Conservation (phyloP, 2,797 vertebrate genomes). For the Muscicapa striata region DNA sequence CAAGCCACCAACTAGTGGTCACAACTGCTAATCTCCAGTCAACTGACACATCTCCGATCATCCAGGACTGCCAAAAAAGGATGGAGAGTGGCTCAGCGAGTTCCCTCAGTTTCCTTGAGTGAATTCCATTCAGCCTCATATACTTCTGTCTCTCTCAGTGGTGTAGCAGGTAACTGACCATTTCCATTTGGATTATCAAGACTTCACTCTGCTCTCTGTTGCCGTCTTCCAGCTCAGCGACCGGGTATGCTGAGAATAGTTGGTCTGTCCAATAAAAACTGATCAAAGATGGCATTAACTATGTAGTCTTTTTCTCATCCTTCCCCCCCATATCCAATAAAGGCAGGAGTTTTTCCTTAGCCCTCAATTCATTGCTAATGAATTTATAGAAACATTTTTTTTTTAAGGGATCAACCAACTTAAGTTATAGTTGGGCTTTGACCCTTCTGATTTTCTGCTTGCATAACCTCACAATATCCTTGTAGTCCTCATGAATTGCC, state of each 20-base stretch:
- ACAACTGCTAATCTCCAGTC: not conserved
- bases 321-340: not conserved
- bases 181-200: not conserved
- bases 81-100: not conserved
- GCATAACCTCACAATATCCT: not conserved
- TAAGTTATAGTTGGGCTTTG: not conserved
- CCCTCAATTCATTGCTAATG: not conserved
- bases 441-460: not conserved
- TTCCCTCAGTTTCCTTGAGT: not conserved
- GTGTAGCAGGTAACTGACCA: not conserved
- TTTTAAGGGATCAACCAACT: not conserved
- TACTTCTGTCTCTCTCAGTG: not conserved
- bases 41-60: not conserved
- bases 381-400: not conserved
- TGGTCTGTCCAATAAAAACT: not conserved
- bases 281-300: not conserved
- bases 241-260: not conserved
- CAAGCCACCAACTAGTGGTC: too few species aligned
- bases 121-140: not conserved
- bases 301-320: not conserved
- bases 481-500: not conserved
- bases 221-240: not conserved
- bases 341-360: not conserved
- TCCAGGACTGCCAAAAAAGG: not conserved
- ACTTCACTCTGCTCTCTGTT: not conserved